Evolutionary conservation across 2,797 vertebrate genomes (phyloP).

Genomic region (Steatocranus sp.): DNA sequence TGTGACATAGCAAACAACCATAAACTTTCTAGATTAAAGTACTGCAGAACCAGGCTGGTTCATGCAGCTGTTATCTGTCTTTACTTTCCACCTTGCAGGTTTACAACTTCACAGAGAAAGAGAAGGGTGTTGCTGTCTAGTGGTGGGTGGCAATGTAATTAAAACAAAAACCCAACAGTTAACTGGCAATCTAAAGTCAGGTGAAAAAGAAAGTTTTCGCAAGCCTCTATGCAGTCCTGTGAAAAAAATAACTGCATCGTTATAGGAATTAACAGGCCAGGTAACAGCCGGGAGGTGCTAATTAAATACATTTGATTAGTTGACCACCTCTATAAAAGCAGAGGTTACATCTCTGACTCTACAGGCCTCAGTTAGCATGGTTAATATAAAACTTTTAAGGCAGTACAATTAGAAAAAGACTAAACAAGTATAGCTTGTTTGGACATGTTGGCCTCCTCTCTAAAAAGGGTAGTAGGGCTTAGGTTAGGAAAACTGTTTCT

Average conservation of each 20-base stretch:
- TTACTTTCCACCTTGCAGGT: neutral
- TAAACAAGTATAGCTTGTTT: neutral
- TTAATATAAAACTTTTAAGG: neutral
- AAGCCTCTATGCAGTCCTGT: neutral
- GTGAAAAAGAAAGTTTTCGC: neutral
- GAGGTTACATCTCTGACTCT: neutral
- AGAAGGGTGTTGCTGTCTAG: neutral
- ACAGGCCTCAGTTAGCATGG: neutral
- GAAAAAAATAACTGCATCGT: neutral
- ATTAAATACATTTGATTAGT: neutral
- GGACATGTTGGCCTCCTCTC: neutral
- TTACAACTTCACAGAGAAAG: neutral
- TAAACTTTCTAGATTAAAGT: neutral
- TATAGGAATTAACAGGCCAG: neutral
- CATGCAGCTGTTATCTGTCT: neutral
- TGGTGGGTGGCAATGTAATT: neutral
- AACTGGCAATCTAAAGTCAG: neutral
- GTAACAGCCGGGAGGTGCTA: neutral
- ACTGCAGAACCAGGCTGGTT: neutral
- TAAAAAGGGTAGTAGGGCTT: neutral
- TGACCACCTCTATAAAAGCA: neutral
- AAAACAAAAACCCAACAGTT: neutral
- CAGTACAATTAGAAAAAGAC: neutral
- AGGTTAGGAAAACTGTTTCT: neutral
- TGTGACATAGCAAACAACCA: neutral